These are phyloP conservation scores for Sorex fumeus DNA, from an alignment of 2,113 vertebrate species.

Conservation along the genomic window DNA sequence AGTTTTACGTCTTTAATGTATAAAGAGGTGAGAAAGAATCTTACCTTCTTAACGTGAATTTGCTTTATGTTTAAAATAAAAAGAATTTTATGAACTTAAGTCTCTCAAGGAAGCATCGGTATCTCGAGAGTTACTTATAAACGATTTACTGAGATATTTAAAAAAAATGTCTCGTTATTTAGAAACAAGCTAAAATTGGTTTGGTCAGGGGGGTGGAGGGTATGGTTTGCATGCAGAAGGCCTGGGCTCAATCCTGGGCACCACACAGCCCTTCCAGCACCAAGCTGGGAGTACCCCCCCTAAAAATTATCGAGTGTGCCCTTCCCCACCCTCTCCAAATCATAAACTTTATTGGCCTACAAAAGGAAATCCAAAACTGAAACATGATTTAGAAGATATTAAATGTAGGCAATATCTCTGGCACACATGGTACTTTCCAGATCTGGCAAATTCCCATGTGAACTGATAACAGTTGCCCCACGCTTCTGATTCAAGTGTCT, in stretches of 20 bases:
- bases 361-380: constrained; percentile 57
- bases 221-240: too few species aligned
- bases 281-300: too few species aligned
- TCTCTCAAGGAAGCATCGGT: constrained; percentile 52
- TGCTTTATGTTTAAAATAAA: constrained; percentile 57
- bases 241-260: too few species aligned
- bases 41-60: constrained; percentile 10
- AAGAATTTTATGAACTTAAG: neutral
- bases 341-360: too few species aligned
- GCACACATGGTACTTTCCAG: constrained; percentile 62
- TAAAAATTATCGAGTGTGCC: too few species aligned
- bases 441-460: constrained; percentile 46
- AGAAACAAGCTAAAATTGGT: too few species aligned
- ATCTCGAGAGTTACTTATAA: constrained; percentile 6
- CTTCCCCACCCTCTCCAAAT: too few species aligned
- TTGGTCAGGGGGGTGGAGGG: too few species aligned
- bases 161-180: too few species aligned
- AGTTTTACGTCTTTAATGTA: too few species aligned
- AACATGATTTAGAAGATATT: constrained; percentile 62
- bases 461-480: constrained; percentile 35
- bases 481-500: constrained; percentile 14
- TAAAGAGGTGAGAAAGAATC: constrained; percentile 25
- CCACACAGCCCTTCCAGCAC: too few species aligned
- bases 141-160: neutral
- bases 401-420: constrained; percentile 24